A percentile compares a stretch with the other conserved stretches of the same genome.
Evolutionary conservation across 35 echinoderm and acorn worm genomes (phyloP).

Genomic region (Chiridota heheva): DNA sequence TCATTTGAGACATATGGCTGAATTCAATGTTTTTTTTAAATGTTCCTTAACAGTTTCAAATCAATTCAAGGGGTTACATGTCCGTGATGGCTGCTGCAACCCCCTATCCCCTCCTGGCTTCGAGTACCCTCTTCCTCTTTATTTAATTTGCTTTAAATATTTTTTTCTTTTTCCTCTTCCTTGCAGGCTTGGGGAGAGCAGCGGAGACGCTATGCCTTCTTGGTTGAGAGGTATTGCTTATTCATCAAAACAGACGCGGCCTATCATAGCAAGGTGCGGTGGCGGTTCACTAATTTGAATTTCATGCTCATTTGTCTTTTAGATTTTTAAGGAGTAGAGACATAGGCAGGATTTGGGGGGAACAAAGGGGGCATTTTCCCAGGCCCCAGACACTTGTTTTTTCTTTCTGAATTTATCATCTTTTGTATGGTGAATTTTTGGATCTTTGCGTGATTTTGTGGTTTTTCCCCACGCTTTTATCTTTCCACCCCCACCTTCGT

Average conservation of each 20-base stretch:
- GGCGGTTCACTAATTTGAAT: slow-evolving; percentile 50
- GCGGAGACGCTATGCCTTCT: slow-evolving; percentile 61
- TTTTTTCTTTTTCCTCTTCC: slow-evolving; percentile 4
- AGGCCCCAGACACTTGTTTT: neutral
- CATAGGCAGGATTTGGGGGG: neutral
- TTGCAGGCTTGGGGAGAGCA: slow-evolving; percentile 76
- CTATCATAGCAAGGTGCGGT: slow-evolving; percentile 84
- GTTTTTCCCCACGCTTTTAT: too few relatives aligned
- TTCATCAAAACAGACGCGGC: slow-evolving; percentile 82
- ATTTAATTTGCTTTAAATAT: too few relatives aligned
- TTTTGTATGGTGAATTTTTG: too few relatives aligned
- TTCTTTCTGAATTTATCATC: neutral
- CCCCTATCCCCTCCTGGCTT: too few relatives aligned
- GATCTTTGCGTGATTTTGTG: too few relatives aligned
- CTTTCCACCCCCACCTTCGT: too few relatives aligned
- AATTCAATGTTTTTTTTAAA: too few relatives aligned
- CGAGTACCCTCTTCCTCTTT: too few relatives aligned
- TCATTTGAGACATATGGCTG: too few relatives aligned
- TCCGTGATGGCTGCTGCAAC: too few relatives aligned
- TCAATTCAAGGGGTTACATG: too few relatives aligned
- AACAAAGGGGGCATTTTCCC: neutral
- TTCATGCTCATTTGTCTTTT: slow-evolving; percentile 6
- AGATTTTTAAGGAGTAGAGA: neutral
- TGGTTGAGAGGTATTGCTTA: slow-evolving; percentile 85
- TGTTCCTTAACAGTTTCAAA: too few relatives aligned